Evolutionary conservation across 2,797 vertebrate species (phyloP).

Genomic region (Graptemys geographica): DNA sequence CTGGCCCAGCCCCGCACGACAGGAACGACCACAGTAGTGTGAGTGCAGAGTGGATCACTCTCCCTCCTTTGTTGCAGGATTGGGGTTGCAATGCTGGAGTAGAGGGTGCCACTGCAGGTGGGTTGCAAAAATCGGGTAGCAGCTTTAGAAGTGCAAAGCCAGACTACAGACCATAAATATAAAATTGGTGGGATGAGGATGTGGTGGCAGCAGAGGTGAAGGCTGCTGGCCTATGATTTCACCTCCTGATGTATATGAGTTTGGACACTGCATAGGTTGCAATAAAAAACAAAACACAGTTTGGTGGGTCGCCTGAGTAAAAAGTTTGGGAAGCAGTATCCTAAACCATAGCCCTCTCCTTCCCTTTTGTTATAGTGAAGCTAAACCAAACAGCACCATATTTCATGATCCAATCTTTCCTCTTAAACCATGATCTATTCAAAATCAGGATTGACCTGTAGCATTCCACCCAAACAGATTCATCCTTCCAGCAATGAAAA

Average conservation of each 20-base stretch:
- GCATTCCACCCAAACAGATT: neutral
- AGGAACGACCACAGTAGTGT: neutral
- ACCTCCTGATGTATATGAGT: neutral
- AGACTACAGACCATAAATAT: neutral
- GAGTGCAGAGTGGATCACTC: neutral
- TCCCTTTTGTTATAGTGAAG: neutral
- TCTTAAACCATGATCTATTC: neutral
- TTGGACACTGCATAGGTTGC: neutral
- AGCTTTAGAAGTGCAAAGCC: conserved; percentile 15
- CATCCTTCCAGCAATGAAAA: neutral
- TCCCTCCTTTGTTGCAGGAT: neutral
- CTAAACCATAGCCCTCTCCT: neutral
- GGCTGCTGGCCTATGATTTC: neutral
- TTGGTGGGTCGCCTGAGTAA: neutral
- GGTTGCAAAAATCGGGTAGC: neutral
- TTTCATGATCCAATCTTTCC: neutral
- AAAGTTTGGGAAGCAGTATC: neutral
- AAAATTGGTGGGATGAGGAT: neutral
- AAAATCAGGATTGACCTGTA: neutral
- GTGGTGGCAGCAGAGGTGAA: neutral
- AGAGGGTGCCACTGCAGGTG: too few relatives aligned
- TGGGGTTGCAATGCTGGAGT: neutral
- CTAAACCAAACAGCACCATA: rapidly evolving
- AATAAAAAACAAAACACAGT: neutral
- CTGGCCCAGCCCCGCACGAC: neutral